Evolutionary conservation across 2,888 invertebrate genomes (phyloP).

Genomic region (Drosophila imparisetae): DNA sequence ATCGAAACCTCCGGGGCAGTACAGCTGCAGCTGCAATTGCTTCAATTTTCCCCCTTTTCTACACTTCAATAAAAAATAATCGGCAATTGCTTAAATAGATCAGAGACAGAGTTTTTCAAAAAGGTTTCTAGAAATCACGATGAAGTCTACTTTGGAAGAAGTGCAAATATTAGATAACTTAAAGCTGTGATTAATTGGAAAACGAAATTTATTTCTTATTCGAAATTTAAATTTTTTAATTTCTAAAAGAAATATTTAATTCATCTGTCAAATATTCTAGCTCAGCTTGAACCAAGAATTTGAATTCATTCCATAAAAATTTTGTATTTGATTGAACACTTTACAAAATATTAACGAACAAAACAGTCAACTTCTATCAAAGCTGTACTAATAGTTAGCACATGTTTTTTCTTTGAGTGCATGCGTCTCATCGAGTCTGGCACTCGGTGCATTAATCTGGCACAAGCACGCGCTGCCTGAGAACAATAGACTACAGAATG

Average conservation of each 20-base stretch:
- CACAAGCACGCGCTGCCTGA: conserved; percentile 76
- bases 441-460: conserved; percentile 67
- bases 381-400: background rate
- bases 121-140: background rate
- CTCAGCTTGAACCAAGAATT: background rate
- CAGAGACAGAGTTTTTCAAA: background rate
- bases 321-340: background rate
- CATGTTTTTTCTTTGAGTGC: background rate
- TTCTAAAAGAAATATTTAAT: background rate
- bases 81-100: background rate
- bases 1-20: conserved; percentile 69
- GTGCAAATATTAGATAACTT: background rate
- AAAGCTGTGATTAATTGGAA: background rate
- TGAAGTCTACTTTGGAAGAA: background rate
- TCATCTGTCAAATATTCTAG: background rate
- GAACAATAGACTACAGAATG: conserved; percentile 63
- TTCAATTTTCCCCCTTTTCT: conserved; percentile 6
- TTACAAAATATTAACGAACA: background rate
- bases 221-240: background rate
- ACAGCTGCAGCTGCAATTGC: conserved; percentile 5
- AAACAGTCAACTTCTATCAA: background rate
- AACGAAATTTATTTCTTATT: background rate
- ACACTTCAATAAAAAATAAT: background rate
- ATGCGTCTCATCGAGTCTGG: conserved; percentile 5
- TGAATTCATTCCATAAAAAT: background rate